A percentile compares a stretch with the other conserved stretches of the same genome.
phyloP scores from a whole-genome alignment of 2,113 vertebrate species.

The Perognathus longimembris region DNA sequence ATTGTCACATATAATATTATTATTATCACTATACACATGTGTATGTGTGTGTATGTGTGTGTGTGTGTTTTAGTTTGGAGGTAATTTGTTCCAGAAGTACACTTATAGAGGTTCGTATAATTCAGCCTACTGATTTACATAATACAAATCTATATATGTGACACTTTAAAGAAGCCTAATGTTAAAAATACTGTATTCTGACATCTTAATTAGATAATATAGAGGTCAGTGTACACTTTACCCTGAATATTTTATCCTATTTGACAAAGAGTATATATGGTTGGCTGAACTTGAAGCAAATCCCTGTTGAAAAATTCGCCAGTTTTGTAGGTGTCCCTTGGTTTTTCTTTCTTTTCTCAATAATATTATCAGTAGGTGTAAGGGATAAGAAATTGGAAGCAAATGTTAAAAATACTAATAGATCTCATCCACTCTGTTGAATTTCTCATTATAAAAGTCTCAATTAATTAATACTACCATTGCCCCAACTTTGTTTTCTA shows the following conservation, averaged over 20 bases:
- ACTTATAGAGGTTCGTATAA: not conserved
- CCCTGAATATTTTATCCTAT: not conserved
- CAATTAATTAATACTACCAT: not conserved
- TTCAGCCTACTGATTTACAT: not conserved
- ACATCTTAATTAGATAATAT: not conserved
- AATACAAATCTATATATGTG: not conserved
- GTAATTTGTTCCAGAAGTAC: not conserved
- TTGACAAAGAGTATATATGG: not conserved
- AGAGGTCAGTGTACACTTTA: not conserved
- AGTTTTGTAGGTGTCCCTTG: not conserved
- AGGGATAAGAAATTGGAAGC: not conserved
- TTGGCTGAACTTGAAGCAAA: constrained; percentile 1
- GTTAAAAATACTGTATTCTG: not conserved
- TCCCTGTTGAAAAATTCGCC: not conserved
- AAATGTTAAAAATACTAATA: not conserved
- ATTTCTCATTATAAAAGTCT: not conserved
- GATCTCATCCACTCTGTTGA: not conserved
- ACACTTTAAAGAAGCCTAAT: too few species aligned
- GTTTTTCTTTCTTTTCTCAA: not conserved
- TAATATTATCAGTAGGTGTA: not conserved
- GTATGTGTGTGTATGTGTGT: too few species aligned
- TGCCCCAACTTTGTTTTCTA: rapidly evolving
- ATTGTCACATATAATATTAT: too few species aligned
- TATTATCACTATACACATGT: too few species aligned
- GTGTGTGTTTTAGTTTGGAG: too few species aligned